phyloP scores from a whole-genome alignment of 2,888 invertebrate genomes.

The Rhagium mordax region DNA sequence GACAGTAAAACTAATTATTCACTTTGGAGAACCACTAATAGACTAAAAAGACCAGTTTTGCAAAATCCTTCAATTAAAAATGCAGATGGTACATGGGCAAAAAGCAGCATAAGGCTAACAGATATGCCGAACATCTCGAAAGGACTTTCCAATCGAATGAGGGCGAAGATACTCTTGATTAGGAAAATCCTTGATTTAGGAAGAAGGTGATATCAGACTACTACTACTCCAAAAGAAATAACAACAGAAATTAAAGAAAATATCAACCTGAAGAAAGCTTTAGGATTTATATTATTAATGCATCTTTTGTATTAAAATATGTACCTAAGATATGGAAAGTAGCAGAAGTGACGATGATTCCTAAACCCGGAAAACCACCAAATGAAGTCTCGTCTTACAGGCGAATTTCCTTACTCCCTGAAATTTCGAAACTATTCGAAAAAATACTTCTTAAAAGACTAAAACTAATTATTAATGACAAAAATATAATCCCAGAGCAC shows the following conservation, averaged over 20 bases:
- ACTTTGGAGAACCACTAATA: background rate
- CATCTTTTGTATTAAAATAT: background rate
- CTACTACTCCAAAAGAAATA: constrained; percentile 1
- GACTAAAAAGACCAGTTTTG: background rate
- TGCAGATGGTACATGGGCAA: background rate
- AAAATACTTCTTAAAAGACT: background rate
- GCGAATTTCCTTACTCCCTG: background rate
- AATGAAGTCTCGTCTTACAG: background rate
- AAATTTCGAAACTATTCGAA: background rate
- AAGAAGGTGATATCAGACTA: background rate
- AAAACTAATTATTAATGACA: background rate
- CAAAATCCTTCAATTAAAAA: background rate
- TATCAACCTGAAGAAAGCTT: background rate
- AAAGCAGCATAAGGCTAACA: constrained; percentile 8
- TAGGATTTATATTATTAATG: background rate
- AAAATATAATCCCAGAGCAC: background rate
- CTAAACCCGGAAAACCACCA: background rate
- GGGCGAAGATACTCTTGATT: too few relatives aligned
- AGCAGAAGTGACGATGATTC: background rate
- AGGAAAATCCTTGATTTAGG: too few relatives aligned
- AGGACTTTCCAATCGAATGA: constrained; percentile 20
- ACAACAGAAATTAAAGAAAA: constrained; percentile 9
- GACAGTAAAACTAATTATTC: background rate
- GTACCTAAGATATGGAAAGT: background rate
- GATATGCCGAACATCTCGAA: constrained; percentile 19